Conservation (phyloP, 2,113 vertebrate genomes). For the Calonectris borealis region DNA sequence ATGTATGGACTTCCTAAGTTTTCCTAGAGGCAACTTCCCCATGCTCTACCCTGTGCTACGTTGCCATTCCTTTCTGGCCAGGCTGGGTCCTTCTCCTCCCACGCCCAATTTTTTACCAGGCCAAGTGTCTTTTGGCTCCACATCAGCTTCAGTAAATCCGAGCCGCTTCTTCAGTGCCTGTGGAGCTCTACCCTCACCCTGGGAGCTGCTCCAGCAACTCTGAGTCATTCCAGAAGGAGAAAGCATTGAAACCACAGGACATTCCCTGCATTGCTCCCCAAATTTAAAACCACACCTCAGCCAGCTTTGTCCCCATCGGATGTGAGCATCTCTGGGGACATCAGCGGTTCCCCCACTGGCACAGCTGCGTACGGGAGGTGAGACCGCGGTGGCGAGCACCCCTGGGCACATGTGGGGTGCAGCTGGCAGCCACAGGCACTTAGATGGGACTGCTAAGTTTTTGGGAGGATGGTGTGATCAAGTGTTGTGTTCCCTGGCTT, state of each 20-base stretch:
- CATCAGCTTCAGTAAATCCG: not conserved
- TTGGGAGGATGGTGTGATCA: not conserved
- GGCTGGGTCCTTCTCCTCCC: not conserved
- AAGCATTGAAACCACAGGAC: not conserved
- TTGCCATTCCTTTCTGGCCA: not conserved
- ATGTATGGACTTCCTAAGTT: not conserved
- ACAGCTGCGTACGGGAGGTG: accelerated
- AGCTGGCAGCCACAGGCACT: not conserved
- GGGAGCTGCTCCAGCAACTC: not conserved
- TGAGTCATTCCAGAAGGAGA: not conserved
- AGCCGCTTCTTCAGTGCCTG: not conserved
- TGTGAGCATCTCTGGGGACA: not conserved
- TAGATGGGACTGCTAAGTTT: not conserved
- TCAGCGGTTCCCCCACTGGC: not conserved
- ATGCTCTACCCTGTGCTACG: not conserved
- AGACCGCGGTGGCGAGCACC: not conserved
- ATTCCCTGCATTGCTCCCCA: not conserved
- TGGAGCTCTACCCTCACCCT: not conserved
- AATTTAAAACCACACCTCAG: not conserved
- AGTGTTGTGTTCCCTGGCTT: not conserved
- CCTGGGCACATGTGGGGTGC: accelerated
- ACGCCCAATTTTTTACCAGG: not conserved
- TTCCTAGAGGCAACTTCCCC: not conserved
- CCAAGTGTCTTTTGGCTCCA: not conserved
- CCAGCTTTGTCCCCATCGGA: not conserved